Evolutionary conservation across 1,140 invertebrate genomes (phyloP).

Genomic region (Zaprionus nigranus): DNA sequence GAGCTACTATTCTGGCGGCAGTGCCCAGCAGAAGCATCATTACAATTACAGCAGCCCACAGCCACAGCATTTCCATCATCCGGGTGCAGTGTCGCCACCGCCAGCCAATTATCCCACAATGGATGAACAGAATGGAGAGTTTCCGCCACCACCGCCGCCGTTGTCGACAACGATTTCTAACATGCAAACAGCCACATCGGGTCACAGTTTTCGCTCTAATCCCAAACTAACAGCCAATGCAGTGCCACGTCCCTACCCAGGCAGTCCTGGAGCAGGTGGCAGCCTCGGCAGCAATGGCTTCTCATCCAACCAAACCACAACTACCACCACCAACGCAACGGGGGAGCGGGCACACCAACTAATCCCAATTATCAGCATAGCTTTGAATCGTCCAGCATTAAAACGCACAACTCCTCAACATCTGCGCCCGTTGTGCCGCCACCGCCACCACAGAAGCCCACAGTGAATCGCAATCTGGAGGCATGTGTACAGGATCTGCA

Average conservation of each 20-base stretch:
- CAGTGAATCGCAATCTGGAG: constrained; percentile 78
- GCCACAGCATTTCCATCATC: constrained; percentile 80
- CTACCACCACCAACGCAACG: neutral
- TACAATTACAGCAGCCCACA: constrained; percentile 72
- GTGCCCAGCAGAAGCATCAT: constrained; percentile 70
- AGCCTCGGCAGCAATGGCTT: constrained; percentile 74
- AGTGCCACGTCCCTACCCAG: constrained; percentile 82
- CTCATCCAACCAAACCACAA: constrained; percentile 16
- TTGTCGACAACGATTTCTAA: constrained; percentile 81
- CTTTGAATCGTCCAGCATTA: constrained; percentile 79
- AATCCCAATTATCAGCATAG: constrained; percentile 77
- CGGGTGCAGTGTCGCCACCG: constrained; percentile 76
- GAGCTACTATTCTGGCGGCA: constrained; percentile 63
- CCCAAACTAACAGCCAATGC: constrained; percentile 84
- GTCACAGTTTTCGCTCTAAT: constrained; percentile 79
- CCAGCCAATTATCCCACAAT: constrained; percentile 60
- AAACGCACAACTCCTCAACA: constrained; percentile 67
- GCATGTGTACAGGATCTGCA: constrained; percentile 83
- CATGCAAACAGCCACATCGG: constrained; percentile 75
- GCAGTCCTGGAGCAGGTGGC: constrained; percentile 68
- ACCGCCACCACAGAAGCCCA: constrained; percentile 69
- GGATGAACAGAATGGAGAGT: constrained; percentile 67
- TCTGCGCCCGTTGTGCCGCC: constrained; percentile 41
- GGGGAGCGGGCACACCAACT: constrained; percentile 61
- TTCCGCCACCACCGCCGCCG: constrained; percentile 81